These are phyloP conservation scores for Carcina quercana DNA, from an alignment of 2,888 invertebrate species.

Conservation along the genomic window DNA sequence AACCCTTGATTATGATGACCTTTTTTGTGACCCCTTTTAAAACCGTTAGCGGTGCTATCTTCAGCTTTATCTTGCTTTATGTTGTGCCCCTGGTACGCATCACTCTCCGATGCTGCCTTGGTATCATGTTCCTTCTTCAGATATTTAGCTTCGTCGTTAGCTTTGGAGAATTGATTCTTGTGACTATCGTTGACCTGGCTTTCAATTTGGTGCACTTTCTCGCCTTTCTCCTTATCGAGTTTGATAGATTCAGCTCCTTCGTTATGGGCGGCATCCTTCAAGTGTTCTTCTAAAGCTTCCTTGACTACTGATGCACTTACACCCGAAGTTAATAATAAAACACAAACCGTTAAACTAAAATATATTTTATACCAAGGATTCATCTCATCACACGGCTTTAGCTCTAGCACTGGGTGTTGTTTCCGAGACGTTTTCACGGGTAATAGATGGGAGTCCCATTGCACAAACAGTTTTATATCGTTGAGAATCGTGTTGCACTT, in stretches of 20 bases:
- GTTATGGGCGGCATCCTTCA: slow-evolving; percentile 57
- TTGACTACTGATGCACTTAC: slow-evolving; percentile 46
- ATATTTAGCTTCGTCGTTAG: slow-evolving; percentile 62
- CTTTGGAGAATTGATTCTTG: slow-evolving; percentile 59
- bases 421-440: slow-evolving; percentile 25
- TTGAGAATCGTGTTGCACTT: slow-evolving; percentile 54
- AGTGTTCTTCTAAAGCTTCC: slow-evolving; percentile 63
- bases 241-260: slow-evolving; percentile 56
- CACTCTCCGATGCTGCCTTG: slow-evolving; percentile 58
- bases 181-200: slow-evolving; percentile 55
- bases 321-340: slow-evolving; percentile 35
- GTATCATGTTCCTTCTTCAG: slow-evolving; percentile 60
- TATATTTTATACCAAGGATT: slow-evolving; percentile 36
- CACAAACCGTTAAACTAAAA: slow-evolving; percentile 34
- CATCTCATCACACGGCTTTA: slow-evolving; percentile 49
- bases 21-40: slow-evolving; percentile 75
- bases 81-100: slow-evolving; percentile 58
- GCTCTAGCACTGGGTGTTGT: slow-evolving; percentile 25
- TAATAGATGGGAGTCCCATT: slow-evolving; percentile 42
- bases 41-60: slow-evolving; percentile 52
- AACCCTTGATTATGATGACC: slow-evolving; percentile 82
- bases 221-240: slow-evolving; percentile 60
- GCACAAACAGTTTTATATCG: slow-evolving; percentile 62
- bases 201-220: slow-evolving; percentile 60
- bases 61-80: slow-evolving; percentile 59